These are phyloP conservation scores for Neodon shergylaensis DNA, from an alignment of 2,113 vertebrate genomes.

Conservation along the genomic window DNA sequence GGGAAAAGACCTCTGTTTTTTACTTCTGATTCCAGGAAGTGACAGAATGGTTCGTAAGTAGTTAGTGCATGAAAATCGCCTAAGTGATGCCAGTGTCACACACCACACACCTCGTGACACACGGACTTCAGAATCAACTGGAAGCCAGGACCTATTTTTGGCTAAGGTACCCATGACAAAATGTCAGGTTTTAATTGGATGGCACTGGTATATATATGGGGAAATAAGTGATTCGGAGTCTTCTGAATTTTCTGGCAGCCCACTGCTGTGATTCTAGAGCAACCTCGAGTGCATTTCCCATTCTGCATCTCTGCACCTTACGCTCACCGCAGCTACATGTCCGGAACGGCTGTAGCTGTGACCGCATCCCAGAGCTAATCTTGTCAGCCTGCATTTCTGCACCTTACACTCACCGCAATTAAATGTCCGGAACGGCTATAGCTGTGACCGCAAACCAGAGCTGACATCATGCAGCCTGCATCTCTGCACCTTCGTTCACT, in stretches of 20 bases:
- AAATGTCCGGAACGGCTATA: slow-evolving; percentile 7
- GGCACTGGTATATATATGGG: neutral
- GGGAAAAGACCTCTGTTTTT: neutral
- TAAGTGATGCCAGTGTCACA: neutral
- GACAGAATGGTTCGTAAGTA: neutral
- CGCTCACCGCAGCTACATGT: neutral
- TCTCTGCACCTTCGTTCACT: neutral
- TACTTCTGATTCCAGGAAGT: neutral
- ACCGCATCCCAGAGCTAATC: neutral
- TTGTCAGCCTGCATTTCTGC: neutral
- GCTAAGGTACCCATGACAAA: neutral
- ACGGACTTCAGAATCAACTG: neutral
- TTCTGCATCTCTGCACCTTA: neutral
- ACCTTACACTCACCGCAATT: neutral
- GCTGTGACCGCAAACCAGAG: neutral
- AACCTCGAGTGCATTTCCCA: neutral
- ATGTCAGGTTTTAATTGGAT: slow-evolving; percentile 17
- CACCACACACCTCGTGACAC: neutral
- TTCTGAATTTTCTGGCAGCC: neutral
- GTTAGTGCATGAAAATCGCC: neutral
- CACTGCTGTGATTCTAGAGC: slow-evolving; percentile 9
- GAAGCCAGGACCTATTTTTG: neutral
- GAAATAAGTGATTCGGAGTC: neutral
- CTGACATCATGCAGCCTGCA: neutral
- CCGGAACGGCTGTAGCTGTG: slow-evolving; percentile 38